A percentile compares a stretch with the other conserved stretches of the same genome.
Evolutionary conservation across 2,888 invertebrate genomes (phyloP).

Genomic region (Bursaphelenchus okinawaensis): DNA sequence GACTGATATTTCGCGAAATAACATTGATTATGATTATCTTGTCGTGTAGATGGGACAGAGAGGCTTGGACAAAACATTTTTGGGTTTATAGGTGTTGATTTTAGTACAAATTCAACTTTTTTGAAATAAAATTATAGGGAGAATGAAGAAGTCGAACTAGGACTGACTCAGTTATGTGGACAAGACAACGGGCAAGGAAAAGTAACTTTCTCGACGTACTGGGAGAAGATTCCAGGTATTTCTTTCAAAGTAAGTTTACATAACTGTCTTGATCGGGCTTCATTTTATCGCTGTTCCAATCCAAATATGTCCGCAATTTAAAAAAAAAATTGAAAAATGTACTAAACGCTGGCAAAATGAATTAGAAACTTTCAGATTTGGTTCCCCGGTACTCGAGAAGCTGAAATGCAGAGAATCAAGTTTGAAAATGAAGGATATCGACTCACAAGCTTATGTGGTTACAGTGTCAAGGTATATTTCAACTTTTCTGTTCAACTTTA

Average conservation of each 20-base stretch:
- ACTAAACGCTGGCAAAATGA: constrained; percentile 8
- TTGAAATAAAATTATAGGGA: constrained; percentile 34
- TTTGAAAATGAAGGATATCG: constrained; percentile 51
- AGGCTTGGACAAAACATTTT: too few relatives aligned
- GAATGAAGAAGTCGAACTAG: constrained; percentile 52
- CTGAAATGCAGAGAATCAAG: constrained; percentile 44
- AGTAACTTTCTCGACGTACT: constrained; percentile 51
- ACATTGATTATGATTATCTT: too few relatives aligned
- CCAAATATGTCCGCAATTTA: background rate
- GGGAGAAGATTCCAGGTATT: constrained; percentile 51
- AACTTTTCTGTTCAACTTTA: too few relatives aligned
- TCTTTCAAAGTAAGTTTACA: constrained; percentile 36
- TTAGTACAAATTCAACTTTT: background rate
- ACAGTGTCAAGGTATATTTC: constrained; percentile 27
- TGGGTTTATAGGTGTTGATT: constrained; percentile 1
- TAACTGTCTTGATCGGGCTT: background rate
- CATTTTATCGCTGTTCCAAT: background rate
- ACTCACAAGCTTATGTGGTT: constrained; percentile 51
- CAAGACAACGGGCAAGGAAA: constrained; percentile 47
- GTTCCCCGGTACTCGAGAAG: constrained; percentile 53
- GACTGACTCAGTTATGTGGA: constrained; percentile 54
- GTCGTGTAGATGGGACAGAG: too few relatives aligned
- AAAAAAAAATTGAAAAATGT: background rate
- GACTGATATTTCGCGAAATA: too few relatives aligned
- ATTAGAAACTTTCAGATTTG: constrained; percentile 41